Conservation (phyloP, 2,797 vertebrate species). For the Novumbra hubbsi region DNA sequence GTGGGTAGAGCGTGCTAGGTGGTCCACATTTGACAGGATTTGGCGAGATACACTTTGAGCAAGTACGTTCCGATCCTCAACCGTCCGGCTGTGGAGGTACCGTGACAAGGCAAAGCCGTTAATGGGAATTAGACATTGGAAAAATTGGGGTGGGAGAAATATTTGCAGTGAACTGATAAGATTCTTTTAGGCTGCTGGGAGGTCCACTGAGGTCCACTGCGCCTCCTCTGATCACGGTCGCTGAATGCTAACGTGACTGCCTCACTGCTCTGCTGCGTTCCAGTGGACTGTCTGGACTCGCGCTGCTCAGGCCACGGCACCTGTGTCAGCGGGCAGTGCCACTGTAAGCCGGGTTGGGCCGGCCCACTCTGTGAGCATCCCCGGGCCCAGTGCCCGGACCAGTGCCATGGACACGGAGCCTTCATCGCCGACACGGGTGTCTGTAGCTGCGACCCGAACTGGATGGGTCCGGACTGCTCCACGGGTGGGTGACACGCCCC, state of each 20-base stretch:
- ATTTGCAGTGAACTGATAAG: too few species aligned
- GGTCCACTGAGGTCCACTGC: too few species aligned
- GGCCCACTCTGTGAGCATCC: constrained; percentile 82
- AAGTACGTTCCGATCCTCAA: too few species aligned
- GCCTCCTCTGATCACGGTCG: neutral
- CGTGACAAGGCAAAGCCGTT: too few species aligned
- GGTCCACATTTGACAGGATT: too few species aligned
- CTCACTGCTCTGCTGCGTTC: neutral
- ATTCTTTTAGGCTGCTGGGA: too few species aligned
- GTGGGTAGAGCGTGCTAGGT: too few species aligned
- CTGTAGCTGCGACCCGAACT: constrained; percentile 86
- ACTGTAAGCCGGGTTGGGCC: constrained; percentile 85
- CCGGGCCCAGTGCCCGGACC: constrained; percentile 83
- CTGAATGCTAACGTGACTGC: neutral
- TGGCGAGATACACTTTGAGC: too few species aligned
- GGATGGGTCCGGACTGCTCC: constrained; percentile 90
- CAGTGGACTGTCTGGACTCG: constrained; percentile 84
- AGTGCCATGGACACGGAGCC: constrained; percentile 83
- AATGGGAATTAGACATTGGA: too few species aligned
- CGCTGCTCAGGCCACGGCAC: constrained; percentile 84
- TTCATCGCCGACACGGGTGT: constrained; percentile 82
- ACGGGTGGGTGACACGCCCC: constrained; percentile 70
- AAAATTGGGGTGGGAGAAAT: too few species aligned
- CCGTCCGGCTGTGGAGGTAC: too few species aligned
- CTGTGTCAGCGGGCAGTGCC: constrained; percentile 83